A percentile compares a stretch with the other conserved stretches of the same genome.
phyloP scores from a whole-genome alignment of 2,797 vertebrate genomes.

The Argyrosomus regius region DNA sequence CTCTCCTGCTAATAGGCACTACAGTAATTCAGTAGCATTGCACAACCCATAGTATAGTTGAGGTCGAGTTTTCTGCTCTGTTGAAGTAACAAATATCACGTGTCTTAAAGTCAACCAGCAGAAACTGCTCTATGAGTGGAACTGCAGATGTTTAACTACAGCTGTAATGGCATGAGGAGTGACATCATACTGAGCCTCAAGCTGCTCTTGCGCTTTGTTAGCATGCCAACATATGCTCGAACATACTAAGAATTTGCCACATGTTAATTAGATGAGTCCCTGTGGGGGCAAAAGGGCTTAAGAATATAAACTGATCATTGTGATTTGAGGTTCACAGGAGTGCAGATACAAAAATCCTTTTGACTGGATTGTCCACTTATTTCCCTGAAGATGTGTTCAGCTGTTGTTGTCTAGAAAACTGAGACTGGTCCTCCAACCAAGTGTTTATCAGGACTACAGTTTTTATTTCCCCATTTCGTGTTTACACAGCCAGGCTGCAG shows the following conservation, averaged over 20 bases:
- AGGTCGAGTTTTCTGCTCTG: conserved; percentile 22
- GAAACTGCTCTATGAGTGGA: conserved; percentile 41
- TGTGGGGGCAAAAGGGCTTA: neutral
- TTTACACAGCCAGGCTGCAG: conserved; percentile 57
- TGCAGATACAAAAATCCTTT: neutral
- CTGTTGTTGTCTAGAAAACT: conserved; percentile 21
- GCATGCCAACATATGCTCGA: conserved; percentile 40
- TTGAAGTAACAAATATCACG: conserved; percentile 18
- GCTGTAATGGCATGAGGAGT: conserved; percentile 55
- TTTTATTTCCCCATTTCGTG: conserved; percentile 51
- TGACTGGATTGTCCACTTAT: neutral
- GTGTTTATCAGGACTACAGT: conserved; percentile 42
- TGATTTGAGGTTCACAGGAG: neutral
- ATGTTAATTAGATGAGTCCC: conserved; percentile 17
- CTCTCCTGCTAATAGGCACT: neutral
- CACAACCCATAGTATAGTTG: conserved; percentile 1
- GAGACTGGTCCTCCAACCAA: conserved; percentile 21
- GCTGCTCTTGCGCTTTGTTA: conserved; percentile 53
- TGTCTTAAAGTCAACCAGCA: conserved; percentile 39
- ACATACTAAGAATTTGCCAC: conserved; percentile 28
- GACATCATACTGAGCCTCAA: conserved; percentile 64
- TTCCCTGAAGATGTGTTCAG: conserved; percentile 1
- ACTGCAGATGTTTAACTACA: conserved; percentile 68
- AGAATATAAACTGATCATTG: neutral
- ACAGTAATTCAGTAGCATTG: conserved; percentile 4